A percentile compares a stretch with the other conserved stretches of the same genome.
Conservation (phyloP, 2,113 vertebrate genomes). For the Pardalotus punctatus region DNA sequence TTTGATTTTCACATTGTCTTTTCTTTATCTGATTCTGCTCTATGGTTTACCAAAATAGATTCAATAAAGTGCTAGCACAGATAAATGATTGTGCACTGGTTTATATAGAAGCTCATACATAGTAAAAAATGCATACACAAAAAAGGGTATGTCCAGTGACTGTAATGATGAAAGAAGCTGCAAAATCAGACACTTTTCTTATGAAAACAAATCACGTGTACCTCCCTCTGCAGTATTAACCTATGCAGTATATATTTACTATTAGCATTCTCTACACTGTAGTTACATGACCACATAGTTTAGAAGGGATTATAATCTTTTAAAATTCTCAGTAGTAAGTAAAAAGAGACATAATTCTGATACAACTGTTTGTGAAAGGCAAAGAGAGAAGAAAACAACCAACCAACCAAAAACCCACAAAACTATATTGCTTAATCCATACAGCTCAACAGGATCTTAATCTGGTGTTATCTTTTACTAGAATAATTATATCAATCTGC, state of each 20-base stretch:
- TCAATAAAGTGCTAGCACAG: neutral
- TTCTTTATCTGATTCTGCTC: neutral
- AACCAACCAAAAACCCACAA: neutral
- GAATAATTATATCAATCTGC: neutral
- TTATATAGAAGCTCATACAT: neutral
- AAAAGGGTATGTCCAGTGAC: neutral
- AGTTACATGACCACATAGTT: neutral
- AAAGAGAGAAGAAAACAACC: rapidly evolving
- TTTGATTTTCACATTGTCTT: neutral
- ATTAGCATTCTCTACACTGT: neutral
- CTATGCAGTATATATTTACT: neutral
- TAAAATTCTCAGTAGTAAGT: neutral
- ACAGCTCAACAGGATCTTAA: neutral
- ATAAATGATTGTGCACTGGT: neutral
- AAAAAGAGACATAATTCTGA: neutral
- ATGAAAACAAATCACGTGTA: neutral
- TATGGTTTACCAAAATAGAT: neutral
- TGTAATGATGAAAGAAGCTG: neutral
- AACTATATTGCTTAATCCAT: neutral
- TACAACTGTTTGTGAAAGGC: neutral
- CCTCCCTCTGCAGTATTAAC: neutral
- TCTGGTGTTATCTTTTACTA: neutral
- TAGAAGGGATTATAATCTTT: neutral
- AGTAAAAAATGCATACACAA: neutral
- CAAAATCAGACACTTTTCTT: neutral